Conservation (phyloP, 2,113 vertebrate genomes). For the Lutjanus erythropterus region DNA sequence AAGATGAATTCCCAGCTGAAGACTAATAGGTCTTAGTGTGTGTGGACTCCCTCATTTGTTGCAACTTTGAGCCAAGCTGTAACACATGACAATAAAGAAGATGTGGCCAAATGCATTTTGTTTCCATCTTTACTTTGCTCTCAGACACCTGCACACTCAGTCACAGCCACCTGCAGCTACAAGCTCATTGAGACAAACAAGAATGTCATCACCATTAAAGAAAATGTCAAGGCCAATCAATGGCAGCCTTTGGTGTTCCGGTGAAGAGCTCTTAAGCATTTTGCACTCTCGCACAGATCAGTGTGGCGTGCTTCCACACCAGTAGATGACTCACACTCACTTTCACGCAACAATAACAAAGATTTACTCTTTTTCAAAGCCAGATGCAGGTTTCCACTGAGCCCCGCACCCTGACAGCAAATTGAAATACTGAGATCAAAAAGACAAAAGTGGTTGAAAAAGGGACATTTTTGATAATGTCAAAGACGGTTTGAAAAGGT, state of each 20-base stretch:
- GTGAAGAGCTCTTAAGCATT: conserved; percentile 1
- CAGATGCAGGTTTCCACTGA: not conserved
- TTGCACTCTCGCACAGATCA: conserved; percentile 2
- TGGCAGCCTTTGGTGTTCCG: not conserved
- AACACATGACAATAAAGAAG: not conserved
- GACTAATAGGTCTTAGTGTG: too few species aligned
- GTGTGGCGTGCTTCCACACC: not conserved
- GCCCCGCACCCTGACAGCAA: not conserved
- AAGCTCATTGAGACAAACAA: conserved; percentile 35
- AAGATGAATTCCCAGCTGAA: too few species aligned
- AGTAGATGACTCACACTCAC: conserved; percentile 26
- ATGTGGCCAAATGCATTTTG: not conserved
- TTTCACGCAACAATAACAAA: not conserved
- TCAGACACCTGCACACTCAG: not conserved
- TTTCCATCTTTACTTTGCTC: not conserved
- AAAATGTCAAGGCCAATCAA: conserved; percentile 51
- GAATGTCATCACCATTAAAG: conserved; percentile 48
- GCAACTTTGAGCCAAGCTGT: not conserved
- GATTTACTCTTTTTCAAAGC: conserved; percentile 10
- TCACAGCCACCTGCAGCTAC: conserved; percentile 21
- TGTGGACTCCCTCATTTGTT: too few species aligned
- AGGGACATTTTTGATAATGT: conserved; percentile 2
- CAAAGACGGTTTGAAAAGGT: conserved; percentile 26
- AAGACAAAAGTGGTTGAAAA: conserved; percentile 6
- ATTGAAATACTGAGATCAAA: conserved; percentile 28